Evolutionary conservation across 2,888 invertebrate genomes (phyloP).

Genomic region (Pristionchus exspectatus): DNA sequence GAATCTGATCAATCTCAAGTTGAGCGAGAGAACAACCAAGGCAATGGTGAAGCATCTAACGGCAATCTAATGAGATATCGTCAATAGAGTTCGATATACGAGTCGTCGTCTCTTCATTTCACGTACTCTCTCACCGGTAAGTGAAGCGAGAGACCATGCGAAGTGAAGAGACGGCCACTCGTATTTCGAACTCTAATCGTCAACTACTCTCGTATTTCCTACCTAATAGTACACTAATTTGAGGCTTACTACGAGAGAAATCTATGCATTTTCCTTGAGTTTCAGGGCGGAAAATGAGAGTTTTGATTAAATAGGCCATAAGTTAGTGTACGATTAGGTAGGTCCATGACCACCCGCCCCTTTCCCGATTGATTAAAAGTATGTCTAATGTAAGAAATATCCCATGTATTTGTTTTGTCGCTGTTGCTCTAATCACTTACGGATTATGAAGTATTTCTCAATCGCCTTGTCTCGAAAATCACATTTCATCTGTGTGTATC

Average conservation of each 20-base stretch:
- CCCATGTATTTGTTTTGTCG: neutral
- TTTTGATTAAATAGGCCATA: neutral
- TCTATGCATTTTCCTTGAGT: neutral
- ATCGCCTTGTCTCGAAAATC: neutral
- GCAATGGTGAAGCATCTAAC: conserved; percentile 49
- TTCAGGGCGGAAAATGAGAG: neutral
- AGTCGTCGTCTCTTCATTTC: no score
- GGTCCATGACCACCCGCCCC: neutral
- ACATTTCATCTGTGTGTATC: neutral
- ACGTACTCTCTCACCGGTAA: no score
- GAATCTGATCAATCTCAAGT: neutral
- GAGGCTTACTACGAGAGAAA: neutral
- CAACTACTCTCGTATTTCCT: neutral
- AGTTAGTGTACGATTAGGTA: neutral
- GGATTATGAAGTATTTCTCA: neutral
- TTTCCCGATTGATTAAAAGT: neutral
- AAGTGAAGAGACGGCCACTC: no score
- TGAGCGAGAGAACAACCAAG: neutral
- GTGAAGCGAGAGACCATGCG: no score
- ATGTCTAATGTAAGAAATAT: no score
- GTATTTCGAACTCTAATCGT: no score
- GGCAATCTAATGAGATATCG: neutral
- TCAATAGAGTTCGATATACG: no score
- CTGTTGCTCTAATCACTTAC: neutral
- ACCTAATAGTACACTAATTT: neutral